Evolutionary conservation across 2,113 vertebrate genomes (phyloP).

Genomic region (Cochlearius cochlearius): DNA sequence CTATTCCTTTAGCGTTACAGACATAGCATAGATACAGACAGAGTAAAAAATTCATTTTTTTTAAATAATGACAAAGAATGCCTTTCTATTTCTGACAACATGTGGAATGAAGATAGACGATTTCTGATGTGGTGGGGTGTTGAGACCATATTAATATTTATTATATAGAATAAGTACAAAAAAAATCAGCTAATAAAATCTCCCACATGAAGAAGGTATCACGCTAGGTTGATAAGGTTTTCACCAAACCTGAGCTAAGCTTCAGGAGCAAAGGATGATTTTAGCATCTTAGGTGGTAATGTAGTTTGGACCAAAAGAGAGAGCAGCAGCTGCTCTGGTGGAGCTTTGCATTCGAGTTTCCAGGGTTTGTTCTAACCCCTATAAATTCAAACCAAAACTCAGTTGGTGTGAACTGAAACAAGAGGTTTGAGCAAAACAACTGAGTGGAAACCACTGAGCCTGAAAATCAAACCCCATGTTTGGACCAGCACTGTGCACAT

Average conservation of each 20-base stretch:
- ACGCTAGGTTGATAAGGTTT: neutral
- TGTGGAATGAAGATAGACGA: neutral
- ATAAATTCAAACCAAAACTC: constrained; percentile 1
- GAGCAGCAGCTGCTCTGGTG: neutral
- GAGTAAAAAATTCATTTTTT: neutral
- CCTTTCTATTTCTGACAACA: neutral
- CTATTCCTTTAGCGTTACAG: neutral
- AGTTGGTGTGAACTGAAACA: neutral
- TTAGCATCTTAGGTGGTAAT: neutral
- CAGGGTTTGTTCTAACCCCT: neutral
- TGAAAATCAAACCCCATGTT: neutral
- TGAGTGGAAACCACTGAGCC: neutral
- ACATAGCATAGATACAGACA: neutral
- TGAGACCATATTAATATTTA: neutral
- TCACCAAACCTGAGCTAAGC: neutral
- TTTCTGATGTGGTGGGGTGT: neutral
- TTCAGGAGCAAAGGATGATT: neutral
- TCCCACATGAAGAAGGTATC: neutral
- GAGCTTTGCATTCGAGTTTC: neutral
- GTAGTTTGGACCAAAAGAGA: neutral
- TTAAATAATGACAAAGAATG: neutral
- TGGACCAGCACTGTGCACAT: neutral
- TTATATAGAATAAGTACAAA: rapidly evolving
- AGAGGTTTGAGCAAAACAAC: neutral
- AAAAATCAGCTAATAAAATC: neutral